These are phyloP conservation scores for Agapornis canus DNA, from an alignment of 2,797 vertebrate species.

Conservation along the genomic window DNA sequence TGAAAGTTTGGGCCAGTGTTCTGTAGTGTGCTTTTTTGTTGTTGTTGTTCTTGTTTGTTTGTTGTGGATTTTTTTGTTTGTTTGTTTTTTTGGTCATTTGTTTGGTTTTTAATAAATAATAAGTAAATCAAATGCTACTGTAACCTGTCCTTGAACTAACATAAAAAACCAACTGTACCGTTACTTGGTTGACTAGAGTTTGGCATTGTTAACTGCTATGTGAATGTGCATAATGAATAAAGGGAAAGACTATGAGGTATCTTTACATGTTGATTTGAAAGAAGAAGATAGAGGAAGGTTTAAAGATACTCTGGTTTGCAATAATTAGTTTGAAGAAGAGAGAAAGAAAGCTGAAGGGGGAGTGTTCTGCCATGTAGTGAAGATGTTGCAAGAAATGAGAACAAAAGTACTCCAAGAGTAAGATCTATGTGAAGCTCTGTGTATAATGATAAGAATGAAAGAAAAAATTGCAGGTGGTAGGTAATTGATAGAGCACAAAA, in stretches of 20 bases:
- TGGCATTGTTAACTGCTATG: not conserved
- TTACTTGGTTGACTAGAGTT: not conserved
- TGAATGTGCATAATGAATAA: not conserved
- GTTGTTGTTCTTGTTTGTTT: not conserved
- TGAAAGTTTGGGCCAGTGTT: not conserved
- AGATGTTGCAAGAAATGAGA: not conserved
- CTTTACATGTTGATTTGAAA: not conserved
- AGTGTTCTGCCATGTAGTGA: not conserved
- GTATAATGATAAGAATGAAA: not conserved
- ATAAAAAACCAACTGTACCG: not conserved
- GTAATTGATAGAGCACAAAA: not conserved
- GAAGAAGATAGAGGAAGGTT: not conserved
- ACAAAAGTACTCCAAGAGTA: not conserved
- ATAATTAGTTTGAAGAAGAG: not conserved
- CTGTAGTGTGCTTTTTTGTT: not conserved
- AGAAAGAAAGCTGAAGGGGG: not conserved
- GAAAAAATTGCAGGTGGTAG: not conserved
- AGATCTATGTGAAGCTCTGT: not conserved
- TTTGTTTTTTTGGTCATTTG: not conserved
- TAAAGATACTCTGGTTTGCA: not conserved
- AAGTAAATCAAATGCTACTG: not conserved
- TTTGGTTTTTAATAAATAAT: not conserved
- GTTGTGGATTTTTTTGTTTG: too few species aligned
- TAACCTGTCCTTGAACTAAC: not conserved
- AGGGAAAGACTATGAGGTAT: not conserved